Evolutionary conservation across 2,888 invertebrate genomes (phyloP), one percentile per base, ranked within the genome.

Genomic region (Apotomis turbidana): DNA sequence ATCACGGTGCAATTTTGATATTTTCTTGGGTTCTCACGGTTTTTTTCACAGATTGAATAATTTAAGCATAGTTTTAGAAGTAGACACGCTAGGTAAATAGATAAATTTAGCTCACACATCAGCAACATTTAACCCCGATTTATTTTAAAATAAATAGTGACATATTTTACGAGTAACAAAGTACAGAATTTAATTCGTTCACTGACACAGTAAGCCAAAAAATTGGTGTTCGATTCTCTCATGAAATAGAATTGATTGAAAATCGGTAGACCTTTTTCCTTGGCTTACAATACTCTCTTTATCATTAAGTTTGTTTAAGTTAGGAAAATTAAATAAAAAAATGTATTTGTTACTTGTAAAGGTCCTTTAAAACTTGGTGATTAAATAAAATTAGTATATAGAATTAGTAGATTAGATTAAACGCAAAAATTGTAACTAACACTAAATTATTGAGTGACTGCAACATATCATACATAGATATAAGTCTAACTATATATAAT

Each of bases 1-100:
- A 13, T 73, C 66, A 66, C 70, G 27, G 41, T 52, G 69, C 69
- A 73, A 52, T 61, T 73, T 70, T 69, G 59, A 52, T 64, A 54
- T 64, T 69, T 64, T 67, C 51, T 46, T 62, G n/a, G 61, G 36
- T 68, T 69, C 9, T 38, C 52, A 58, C 52, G 46, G 41, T 68
- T 68, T 59, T 5, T 55, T 70, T 61, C 66, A 66, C 70, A 41
- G 8, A 49, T 73, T 73, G 41, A 36, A 38, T 61, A 68, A 49
- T 46, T 46, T 66, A 73, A 57, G 55, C 9, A 41, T 70, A 66
- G 63, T 57, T 67, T 61, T 67, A 51, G 60, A 58, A 15, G 52
- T 69, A 70, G 66, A 60, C 46, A 66, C 61, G 44, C 54, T 70
- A 66, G 71, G 70, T 71, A 58, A 36, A 36, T 67, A 66, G 54